Conservation (phyloP, 2,797 vertebrate genomes). For the Ceryle rudis region DNA sequence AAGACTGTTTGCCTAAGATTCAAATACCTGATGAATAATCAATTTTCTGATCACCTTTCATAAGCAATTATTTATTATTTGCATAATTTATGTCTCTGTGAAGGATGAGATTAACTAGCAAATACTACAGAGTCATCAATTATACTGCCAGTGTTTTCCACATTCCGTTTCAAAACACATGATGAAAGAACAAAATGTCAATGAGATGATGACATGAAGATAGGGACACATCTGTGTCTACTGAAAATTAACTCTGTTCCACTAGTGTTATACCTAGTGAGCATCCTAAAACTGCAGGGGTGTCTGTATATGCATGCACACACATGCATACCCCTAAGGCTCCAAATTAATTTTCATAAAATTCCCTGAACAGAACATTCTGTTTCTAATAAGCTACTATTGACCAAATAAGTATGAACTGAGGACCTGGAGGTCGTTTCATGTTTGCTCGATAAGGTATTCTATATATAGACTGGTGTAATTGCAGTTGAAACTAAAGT, state of each 20-base stretch:
- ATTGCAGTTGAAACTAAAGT: neutral
- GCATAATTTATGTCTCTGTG: neutral
- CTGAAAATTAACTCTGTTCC: neutral
- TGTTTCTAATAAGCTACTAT: neutral
- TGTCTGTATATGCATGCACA: neutral
- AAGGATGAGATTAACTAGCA: slow-evolving; percentile 15
- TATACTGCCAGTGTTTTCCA: neutral
- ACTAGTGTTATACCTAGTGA: neutral
- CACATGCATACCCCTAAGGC: neutral
- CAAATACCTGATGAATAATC: neutral
- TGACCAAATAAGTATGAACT: neutral
- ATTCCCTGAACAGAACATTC: neutral
- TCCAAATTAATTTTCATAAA: neutral
- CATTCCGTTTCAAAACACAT: neutral
- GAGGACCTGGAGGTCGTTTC: slow-evolving; percentile 4
- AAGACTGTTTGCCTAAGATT: neutral
- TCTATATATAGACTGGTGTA: neutral
- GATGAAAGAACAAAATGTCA: neutral
- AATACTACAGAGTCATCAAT: neutral
- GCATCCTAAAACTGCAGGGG: neutral
- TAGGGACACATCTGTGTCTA: neutral
- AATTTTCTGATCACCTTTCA: neutral
- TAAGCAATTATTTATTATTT: neutral
- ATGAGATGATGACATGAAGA: neutral
- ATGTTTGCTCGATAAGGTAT: slow-evolving; percentile 1